These are phyloP conservation scores for Lomographa bimaculata DNA, from an alignment of 2,888 invertebrate species.

Conservation along the genomic window DNA sequence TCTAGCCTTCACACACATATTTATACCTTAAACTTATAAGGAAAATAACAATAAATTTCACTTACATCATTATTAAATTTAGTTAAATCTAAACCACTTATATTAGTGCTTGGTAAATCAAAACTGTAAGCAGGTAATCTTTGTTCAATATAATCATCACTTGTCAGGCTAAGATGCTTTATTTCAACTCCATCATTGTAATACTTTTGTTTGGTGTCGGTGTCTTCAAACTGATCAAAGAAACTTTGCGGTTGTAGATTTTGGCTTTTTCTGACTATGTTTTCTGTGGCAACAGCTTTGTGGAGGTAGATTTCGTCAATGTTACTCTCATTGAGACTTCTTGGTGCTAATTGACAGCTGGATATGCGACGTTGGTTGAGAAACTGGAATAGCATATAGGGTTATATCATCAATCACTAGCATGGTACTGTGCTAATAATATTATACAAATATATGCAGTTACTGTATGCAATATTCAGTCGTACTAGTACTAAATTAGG, in stretches of 20 bases:
- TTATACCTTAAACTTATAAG: too few species aligned
- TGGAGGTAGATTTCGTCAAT: slow-evolving; percentile 59
- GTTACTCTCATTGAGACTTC: slow-evolving; percentile 50
- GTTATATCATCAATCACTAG: slow-evolving; percentile 23
- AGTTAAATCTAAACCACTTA: slow-evolving; percentile 62
- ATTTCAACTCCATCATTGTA: slow-evolving; percentile 49
- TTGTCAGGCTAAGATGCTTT: slow-evolving; percentile 53
- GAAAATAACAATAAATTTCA: too few species aligned
- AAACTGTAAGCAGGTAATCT: slow-evolving; percentile 44
- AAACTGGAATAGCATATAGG: slow-evolving; percentile 51
- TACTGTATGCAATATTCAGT: slow-evolving; percentile 23
- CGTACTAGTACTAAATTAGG: slow-evolving; percentile 6
- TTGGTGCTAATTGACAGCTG: slow-evolving; percentile 62
- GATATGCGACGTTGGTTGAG: slow-evolving; percentile 67
- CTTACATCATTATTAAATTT: slow-evolving; percentile 63
- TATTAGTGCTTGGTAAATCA: slow-evolving; percentile 52
- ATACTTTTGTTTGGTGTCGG: slow-evolving; percentile 36
- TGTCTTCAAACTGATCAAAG: slow-evolving; percentile 33
- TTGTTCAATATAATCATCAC: slow-evolving; percentile 72
- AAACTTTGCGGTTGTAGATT: slow-evolving; percentile 28
- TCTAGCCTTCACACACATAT: too few species aligned
- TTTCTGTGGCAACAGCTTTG: slow-evolving; percentile 37
- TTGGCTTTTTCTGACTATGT: slow-evolving; percentile 23
- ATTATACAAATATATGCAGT: slow-evolving; percentile 2
- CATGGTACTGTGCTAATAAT: slow-evolving; percentile 15